Conservation (phyloP, 1,140 invertebrate genomes). For the Asbolus verrucosus region DNA sequence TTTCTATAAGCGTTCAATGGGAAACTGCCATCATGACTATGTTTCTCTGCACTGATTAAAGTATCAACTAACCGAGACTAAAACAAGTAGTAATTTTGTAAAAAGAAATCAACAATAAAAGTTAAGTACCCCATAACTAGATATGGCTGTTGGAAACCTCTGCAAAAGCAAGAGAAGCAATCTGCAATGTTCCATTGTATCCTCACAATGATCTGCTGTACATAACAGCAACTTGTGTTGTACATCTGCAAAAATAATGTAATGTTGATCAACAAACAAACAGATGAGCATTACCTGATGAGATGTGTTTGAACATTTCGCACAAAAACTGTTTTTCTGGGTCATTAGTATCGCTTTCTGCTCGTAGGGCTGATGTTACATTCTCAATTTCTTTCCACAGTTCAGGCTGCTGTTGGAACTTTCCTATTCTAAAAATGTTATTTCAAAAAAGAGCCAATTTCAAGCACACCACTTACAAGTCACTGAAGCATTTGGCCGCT, state of each 20-base stretch:
- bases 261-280: too few species aligned
- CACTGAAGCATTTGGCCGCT: slow-evolving; percentile 85
- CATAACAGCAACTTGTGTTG: slow-evolving; percentile 82
- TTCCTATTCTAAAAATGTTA: slow-evolving; percentile 63
- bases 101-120: slow-evolving; percentile 50
- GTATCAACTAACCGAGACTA: slow-evolving; percentile 79
- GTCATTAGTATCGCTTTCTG: slow-evolving; percentile 68
- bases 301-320: slow-evolving; percentile 66
- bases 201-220: slow-evolving; percentile 86
- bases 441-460: too few species aligned
- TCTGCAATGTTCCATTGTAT: slow-evolving; percentile 88
- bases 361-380: slow-evolving; percentile 80
- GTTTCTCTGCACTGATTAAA: slow-evolving; percentile 80
- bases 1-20: slow-evolving; percentile 81
- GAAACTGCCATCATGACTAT: slow-evolving; percentile 70
- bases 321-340: slow-evolving; percentile 68
- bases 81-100: slow-evolving; percentile 51
- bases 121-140: slow-evolving; percentile 77
- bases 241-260: too few species aligned
- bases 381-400: slow-evolving; percentile 85
- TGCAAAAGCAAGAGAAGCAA: slow-evolving; percentile 81
- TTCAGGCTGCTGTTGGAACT: slow-evolving; percentile 68
- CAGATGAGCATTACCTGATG: slow-evolving; percentile 51
- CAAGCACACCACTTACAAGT: slow-evolving; percentile 63
- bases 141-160: slow-evolving; percentile 83